A percentile compares a stretch with the other conserved stretches of the same genome.
Evolutionary conservation across 64 coral and sea anemone genomes (phyloP).

Genomic region (Actinia equina): DNA sequence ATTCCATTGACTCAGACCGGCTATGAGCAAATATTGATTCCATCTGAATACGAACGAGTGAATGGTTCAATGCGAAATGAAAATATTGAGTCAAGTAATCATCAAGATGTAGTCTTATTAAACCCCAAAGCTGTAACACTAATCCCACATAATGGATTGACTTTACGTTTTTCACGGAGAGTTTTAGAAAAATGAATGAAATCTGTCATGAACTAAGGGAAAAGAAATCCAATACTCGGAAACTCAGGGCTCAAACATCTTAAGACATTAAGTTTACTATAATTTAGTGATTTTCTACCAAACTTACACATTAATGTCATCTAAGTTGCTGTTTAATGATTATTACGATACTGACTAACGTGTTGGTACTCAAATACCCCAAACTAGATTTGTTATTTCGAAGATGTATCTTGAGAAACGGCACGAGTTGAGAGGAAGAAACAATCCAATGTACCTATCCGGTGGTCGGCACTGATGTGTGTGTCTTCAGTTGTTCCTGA

Average conservation of each 20-base stretch:
- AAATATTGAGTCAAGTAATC: not conserved
- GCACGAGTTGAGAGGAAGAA: not conserved
- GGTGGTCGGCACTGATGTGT: not conserved
- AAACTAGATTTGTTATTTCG: no score
- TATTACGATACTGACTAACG: not conserved
- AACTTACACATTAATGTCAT: not conserved
- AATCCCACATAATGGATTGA: not conserved
- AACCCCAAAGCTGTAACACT: not conserved
- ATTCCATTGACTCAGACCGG: not conserved
- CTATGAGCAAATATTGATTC: not conserved
- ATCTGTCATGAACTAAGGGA: not conserved
- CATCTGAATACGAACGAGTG: not conserved
- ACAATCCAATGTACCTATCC: not conserved
- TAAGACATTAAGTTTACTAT: not conserved
- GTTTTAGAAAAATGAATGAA: not conserved
- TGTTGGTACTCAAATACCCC: no score
- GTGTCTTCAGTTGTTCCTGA: not conserved
- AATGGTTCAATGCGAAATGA: not conserved
- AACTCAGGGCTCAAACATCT: not conserved
- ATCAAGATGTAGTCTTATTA: not conserved
- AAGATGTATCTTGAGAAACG: not conserved
- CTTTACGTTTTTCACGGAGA: not conserved
- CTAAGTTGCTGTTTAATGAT: not conserved
- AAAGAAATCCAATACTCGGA: not conserved
- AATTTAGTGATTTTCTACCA: not conserved